Conservation (phyloP, 2,888 invertebrate genomes). For the Lasioglossum vierecki region DNA sequence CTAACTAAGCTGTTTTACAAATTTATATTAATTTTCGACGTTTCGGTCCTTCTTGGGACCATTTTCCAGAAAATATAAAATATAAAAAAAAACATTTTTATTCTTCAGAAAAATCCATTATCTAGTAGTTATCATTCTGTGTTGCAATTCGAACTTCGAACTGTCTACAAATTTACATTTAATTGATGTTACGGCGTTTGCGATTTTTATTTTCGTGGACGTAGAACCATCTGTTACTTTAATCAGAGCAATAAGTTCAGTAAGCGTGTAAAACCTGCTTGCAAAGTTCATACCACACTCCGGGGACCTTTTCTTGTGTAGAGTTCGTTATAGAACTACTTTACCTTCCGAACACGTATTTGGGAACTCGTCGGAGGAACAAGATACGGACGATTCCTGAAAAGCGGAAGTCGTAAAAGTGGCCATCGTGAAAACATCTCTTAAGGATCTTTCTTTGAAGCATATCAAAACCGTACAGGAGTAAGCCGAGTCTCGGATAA, state of each 20-base stretch:
- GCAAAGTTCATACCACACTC: constrained; percentile 38
- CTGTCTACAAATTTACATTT: not conserved
- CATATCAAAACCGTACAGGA: not conserved
- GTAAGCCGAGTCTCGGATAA: not conserved
- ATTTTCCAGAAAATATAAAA: too few species aligned
- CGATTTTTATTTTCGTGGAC: not conserved
- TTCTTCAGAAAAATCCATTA: not conserved
- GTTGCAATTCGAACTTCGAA: not conserved
- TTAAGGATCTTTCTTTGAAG: not conserved
- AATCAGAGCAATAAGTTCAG: constrained; percentile 47
- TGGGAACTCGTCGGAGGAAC: constrained; percentile 59
- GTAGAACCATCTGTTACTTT: constrained; percentile 13
- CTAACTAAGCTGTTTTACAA: too few species aligned
- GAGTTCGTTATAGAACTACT: constrained; percentile 58
- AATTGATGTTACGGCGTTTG: not conserved
- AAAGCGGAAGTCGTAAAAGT: constrained; percentile 45
- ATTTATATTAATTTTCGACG: too few species aligned
- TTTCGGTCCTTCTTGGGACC: too few species aligned
- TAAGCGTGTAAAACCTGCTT: constrained; percentile 28
- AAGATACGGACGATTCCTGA: constrained; percentile 40
- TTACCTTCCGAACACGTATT: constrained; percentile 69
- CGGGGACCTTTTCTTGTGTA: constrained; percentile 30
- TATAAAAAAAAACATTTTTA: too few species aligned
- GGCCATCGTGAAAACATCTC: constrained; percentile 40
- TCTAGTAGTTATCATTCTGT: not conserved